Conservation (phyloP, 2,888 invertebrate genomes). For the Clepsis dumicolana region DNA sequence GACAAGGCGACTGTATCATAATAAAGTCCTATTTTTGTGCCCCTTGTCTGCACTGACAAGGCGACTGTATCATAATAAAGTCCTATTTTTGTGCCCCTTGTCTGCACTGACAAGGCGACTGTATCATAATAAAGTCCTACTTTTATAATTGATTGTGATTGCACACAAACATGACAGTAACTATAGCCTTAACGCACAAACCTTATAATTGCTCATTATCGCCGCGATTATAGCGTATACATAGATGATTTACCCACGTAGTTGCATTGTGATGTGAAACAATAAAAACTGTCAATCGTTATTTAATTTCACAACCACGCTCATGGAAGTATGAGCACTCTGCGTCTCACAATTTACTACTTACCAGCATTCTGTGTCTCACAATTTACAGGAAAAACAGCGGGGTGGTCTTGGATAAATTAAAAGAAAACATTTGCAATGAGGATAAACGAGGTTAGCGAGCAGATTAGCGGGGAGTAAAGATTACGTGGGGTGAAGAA, state of each 20-base stretch:
- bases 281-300: constrained; percentile 31
- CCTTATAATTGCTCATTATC: constrained; percentile 1
- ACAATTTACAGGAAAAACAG: constrained; percentile 34
- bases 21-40: too few species aligned
- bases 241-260: constrained; percentile 20
- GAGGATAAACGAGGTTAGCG: background rate
- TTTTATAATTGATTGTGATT: constrained; percentile 1
- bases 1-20: too few species aligned
- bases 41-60: too few species aligned
- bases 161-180: background rate
- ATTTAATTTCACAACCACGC: constrained; percentile 12
- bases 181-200: background rate
- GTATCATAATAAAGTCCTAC: background rate
- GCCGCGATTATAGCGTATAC: constrained; percentile 20
- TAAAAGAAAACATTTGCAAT: constrained; percentile 41
- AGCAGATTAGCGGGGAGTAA: constrained; percentile 13
- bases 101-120: too few species aligned
- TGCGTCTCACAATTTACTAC: background rate
- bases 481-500: constrained; percentile 15
- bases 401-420: constrained; percentile 30
- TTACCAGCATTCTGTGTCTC: background rate
- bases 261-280: constrained; percentile 28
- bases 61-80: too few species aligned
- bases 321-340: background rate
- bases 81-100: too few species aligned